These are phyloP conservation scores for Drosophila persimilis DNA, from an alignment of 1,140 invertebrate genomes.

Conservation along the genomic window DNA sequence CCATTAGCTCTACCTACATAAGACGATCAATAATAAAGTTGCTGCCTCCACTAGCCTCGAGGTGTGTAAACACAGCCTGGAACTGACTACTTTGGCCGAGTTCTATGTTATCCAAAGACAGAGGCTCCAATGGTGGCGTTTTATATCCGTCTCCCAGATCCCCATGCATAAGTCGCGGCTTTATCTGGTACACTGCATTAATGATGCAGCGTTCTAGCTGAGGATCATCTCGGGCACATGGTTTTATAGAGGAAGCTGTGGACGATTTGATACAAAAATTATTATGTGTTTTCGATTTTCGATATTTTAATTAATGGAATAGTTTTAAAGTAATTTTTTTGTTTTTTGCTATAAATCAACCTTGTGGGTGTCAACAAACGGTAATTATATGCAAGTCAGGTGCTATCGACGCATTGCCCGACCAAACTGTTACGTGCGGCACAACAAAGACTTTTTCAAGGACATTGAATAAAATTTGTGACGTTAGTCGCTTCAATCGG, in stretches of 20 bases:
- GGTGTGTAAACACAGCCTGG: conserved; percentile 67
- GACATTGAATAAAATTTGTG: too few relatives aligned
- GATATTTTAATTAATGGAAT: conserved; percentile 1
- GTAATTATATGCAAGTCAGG: too few relatives aligned
- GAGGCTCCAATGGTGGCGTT: conserved; percentile 73
- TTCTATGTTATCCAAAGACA: conserved; percentile 75
- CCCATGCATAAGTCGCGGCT: conserved; percentile 84
- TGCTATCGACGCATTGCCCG: too few relatives aligned
- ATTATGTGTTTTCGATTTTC: neutral
- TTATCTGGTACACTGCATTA: conserved; percentile 83
- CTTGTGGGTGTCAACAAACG: too few relatives aligned
- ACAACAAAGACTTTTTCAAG: too few relatives aligned
- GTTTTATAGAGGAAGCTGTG: conserved; percentile 83
- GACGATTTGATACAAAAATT: conserved; percentile 6
- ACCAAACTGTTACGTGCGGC: too few relatives aligned
- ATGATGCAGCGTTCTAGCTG: conserved; percentile 84
- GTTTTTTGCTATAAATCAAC: too few relatives aligned
- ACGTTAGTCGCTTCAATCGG: too few relatives aligned
- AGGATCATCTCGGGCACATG: conserved; percentile 83
- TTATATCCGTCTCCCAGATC: conserved; percentile 75
- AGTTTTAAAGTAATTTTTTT: neutral
- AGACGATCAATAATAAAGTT: conserved; percentile 79
- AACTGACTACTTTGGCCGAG: conserved; percentile 70
- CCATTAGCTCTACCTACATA: conserved; percentile 46
- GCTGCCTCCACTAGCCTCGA: conserved; percentile 72